A percentile compares a stretch with the other conserved stretches of the same genome.
These are phyloP conservation scores for Acrossocheilus fasciatus DNA, from an alignment of 2,797 vertebrate species.

Conservation along the genomic window DNA sequence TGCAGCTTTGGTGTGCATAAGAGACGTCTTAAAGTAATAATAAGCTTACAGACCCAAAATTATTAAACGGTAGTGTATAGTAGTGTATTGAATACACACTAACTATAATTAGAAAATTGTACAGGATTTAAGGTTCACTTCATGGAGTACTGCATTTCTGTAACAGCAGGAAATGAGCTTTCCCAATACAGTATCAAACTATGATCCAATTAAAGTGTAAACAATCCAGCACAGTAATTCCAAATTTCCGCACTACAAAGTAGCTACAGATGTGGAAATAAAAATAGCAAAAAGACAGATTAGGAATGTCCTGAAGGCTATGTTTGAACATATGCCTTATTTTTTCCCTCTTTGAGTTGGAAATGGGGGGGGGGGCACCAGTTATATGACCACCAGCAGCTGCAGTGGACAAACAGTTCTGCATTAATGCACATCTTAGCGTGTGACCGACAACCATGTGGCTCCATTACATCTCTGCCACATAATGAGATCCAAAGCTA, in stretches of 20 bases:
- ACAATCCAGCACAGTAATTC: constrained; percentile 25
- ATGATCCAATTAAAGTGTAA: constrained; percentile 8
- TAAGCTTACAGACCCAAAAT: background rate
- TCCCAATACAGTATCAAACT: constrained; percentile 7
- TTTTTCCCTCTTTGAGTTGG: background rate
- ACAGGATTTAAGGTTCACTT: background rate
- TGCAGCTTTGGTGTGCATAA: background rate
- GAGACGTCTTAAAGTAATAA: background rate
- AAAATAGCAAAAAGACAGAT: constrained; percentile 15
- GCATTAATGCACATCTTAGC: constrained; percentile 28
- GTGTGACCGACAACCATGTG: constrained; percentile 29
- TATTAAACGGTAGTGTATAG: background rate
- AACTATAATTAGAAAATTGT: background rate
- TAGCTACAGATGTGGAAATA: constrained; percentile 7
- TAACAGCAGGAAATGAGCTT: constrained; percentile 23
- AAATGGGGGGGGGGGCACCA: background rate
- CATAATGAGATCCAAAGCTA: constrained; percentile 52
- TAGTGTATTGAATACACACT: background rate
- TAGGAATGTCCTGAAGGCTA: constrained; percentile 22
- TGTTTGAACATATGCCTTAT: background rate
- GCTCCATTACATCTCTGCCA: constrained; percentile 48
- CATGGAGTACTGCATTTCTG: background rate
- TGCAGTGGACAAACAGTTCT: constrained; percentile 30
- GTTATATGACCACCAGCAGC: constrained; percentile 15
- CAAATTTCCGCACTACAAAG: constrained; percentile 11